Percentiles rank a stretch among this genome's conserved stretches.
Evolutionary conservation across 2,113 vertebrate genomes (phyloP).

Genomic region (Tragelaphus strepsiceros): DNA sequence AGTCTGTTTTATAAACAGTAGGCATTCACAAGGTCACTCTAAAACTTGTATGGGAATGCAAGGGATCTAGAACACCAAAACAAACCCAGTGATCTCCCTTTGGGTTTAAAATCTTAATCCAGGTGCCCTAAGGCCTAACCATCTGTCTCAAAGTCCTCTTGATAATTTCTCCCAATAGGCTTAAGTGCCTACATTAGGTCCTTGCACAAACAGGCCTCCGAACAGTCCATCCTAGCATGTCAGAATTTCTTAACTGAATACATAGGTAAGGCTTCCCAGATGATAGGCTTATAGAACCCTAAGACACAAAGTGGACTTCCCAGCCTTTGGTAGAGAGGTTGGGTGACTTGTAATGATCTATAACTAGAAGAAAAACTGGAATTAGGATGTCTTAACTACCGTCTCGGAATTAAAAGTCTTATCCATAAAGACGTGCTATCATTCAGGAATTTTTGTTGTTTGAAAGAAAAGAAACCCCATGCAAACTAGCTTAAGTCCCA

Average conservation of each 20-base stretch:
- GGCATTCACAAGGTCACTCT: background rate
- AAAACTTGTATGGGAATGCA: background rate
- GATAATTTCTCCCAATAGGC: background rate
- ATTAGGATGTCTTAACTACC: background rate
- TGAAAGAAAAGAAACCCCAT: background rate
- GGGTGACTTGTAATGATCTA: background rate
- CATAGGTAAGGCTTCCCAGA: background rate
- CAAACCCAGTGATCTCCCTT: background rate
- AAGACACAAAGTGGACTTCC: background rate
- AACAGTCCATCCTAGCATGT: background rate
- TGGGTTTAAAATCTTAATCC: background rate
- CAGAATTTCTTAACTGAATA: background rate
- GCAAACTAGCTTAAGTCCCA: background rate
- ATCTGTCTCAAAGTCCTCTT: background rate
- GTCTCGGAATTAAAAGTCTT: background rate
- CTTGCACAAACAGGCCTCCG: background rate
- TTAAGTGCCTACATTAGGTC: background rate
- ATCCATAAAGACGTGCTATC: background rate
- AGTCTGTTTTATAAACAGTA: background rate
- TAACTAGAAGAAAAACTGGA: background rate
- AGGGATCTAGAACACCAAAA: background rate
- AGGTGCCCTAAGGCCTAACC: background rate
- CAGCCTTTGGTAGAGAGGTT: background rate
- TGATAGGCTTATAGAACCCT: background rate
- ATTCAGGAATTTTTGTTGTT: background rate